Conservation (phyloP, 64 coral and sea anemone species). For the Porites australiensis region DNA sequence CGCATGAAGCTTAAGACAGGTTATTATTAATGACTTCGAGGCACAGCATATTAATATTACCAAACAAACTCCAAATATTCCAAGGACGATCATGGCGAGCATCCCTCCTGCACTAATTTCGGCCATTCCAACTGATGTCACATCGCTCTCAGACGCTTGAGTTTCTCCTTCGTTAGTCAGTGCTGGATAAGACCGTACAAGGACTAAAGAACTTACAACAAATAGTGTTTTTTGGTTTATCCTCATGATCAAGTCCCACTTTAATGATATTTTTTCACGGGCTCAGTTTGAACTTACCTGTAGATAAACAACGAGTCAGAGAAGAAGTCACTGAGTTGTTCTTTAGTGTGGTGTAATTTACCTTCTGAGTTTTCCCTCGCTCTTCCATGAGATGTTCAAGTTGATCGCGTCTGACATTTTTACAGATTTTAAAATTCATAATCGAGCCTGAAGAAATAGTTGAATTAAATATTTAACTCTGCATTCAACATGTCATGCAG, state of each 20-base stretch:
- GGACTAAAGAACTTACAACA: background rate
- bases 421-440: background rate
- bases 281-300: too few species aligned
- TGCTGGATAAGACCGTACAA: background rate
- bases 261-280: background rate
- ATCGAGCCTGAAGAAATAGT: background rate
- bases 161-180: background rate
- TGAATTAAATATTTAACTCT: conserved; percentile 14
- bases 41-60: conserved; percentile 32
- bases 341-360: too few species aligned
- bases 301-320: background rate
- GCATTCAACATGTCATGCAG: background rate
- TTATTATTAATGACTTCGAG: conserved; percentile 26
- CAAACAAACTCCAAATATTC: conserved; percentile 31
- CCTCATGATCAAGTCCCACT: background rate
- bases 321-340: background rate
- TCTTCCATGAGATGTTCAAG: too few species aligned
- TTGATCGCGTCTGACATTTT: background rate
- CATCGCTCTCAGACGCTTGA: background rate
- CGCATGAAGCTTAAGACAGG: conserved; percentile 27
- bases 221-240: background rate
- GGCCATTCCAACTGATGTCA: background rate
- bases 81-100: conserved; percentile 30
- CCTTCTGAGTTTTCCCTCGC: too few species aligned
- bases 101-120: conserved; percentile 20